Conservation (phyloP, 2,797 vertebrate genomes). For the Carapus acus region DNA sequence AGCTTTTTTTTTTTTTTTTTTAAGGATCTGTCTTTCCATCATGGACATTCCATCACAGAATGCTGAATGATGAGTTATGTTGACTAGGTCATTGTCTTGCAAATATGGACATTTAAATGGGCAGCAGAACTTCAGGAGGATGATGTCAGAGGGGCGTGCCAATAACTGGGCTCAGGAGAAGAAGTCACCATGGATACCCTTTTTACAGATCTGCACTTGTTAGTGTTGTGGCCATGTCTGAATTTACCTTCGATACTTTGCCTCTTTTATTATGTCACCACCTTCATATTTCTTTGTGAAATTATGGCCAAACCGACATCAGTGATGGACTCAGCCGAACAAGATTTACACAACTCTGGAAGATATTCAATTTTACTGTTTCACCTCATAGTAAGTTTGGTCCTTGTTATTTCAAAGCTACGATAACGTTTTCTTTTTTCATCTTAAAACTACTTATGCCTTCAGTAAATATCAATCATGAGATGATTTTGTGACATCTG, state of each 20-base stretch:
- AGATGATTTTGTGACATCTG: too few relatives aligned
- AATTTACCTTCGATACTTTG: constrained; percentile 15
- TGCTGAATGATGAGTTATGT: neutral
- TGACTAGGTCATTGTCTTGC: constrained; percentile 1
- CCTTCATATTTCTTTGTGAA: constrained; percentile 14
- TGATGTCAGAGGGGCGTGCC: constrained; percentile 56
- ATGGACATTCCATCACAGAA: too few relatives aligned
- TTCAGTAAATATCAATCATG: too few relatives aligned
- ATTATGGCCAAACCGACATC: constrained; percentile 21
- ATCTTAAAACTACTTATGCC: too few relatives aligned
- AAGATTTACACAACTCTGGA: too few relatives aligned
- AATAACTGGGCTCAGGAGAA: constrained; percentile 16
- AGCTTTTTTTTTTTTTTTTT: too few relatives aligned
- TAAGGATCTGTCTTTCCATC: neutral
- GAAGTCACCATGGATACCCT: constrained; percentile 57
- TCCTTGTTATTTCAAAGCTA: too few relatives aligned
- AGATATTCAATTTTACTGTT: constrained; percentile 35
- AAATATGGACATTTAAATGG: constrained; percentile 1
- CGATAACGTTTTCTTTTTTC: too few relatives aligned
- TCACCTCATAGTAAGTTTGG: constrained; percentile 62
- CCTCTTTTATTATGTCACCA: constrained; percentile 13
- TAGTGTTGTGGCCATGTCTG: constrained; percentile 26
- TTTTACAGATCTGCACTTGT: constrained; percentile 45
- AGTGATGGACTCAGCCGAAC: constrained; percentile 51
- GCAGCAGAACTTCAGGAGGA: constrained; percentile 9